phyloP scores from a whole-genome alignment of 30 jellyfish, hydroid and myxozoan genomes.

The Cassiopea andromeda region DNA sequence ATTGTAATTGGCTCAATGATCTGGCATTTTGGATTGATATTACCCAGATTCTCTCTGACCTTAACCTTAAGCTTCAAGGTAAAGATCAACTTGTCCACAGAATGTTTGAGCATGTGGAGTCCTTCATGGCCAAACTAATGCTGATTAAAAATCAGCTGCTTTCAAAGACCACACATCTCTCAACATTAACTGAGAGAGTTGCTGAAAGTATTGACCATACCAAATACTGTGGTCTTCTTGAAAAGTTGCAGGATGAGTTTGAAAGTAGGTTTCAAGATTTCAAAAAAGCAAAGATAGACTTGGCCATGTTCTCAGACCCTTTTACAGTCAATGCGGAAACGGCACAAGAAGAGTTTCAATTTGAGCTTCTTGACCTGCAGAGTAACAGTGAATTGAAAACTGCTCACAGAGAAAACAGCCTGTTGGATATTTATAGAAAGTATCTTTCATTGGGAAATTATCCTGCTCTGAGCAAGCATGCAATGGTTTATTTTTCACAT shows the following conservation, averaged over 20 bases:
- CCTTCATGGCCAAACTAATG: conserved; percentile 38
- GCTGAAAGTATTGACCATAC: conserved; percentile 31
- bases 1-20: conserved; percentile 43
- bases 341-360: conserved; percentile 10
- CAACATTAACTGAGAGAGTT: conserved; percentile 29
- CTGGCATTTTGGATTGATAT: conserved; percentile 45
- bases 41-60: conserved; percentile 42
- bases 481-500: conserved; percentile 26
- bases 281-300: conserved; percentile 21
- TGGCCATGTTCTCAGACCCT: conserved; percentile 50
- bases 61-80: conserved; percentile 35
- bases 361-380: conserved; percentile 40
- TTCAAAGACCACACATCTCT: conserved; percentile 45
- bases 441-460: neutral
- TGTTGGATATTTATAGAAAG: conserved; percentile 14
- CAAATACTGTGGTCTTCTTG: conserved; percentile 42
- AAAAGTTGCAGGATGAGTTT: conserved; percentile 37
- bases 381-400: conserved; percentile 32
- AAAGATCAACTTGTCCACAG: conserved; percentile 34
- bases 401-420: conserved; percentile 45
- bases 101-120: conserved; percentile 44
- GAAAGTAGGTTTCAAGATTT: conserved; percentile 34
- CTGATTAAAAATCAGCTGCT: conserved; percentile 41
- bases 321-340: conserved; percentile 28
- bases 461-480: conserved; percentile 25